Evolutionary conservation across 2,113 vertebrate species (phyloP), one percentile per base, ranked within the genome.

Genomic region (Andinoacara biseriatus): DNA sequence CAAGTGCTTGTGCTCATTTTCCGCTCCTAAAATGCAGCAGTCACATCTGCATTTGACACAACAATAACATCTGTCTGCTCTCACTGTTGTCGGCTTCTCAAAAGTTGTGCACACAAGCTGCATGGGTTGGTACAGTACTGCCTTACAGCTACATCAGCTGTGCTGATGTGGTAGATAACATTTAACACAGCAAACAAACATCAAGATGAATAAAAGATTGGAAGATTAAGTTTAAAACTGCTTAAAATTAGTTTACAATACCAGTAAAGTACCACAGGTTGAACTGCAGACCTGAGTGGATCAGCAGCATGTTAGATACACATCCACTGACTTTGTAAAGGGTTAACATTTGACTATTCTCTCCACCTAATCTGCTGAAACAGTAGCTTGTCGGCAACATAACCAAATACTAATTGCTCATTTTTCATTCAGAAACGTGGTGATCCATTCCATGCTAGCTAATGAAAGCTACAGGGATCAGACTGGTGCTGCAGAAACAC

Each of bases 1-100:
- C 82, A 84, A 63, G 84, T 88, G 84, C 52, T 76, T 14, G 24
- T 61, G 17, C 46, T 58, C 79, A 77, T 79, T 79, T 38, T 86
- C 7, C 8, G 3, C 29, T 60, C 20, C 3, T 11, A 72, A 88
- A 35, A 74, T 77, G 67, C 75, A 54, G 76, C 57, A n/a, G 22
- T 78, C 14, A 22, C 2, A n/a, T 56, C 58, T 87, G 78, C 5
- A 77, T 57, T 85, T 65, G 56, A 58, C 35, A 54, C 40, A 60
- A 5, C 76, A 65, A 57, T 35, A 74, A 77, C 85, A 87, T 62
- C 60, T 81, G 35, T 46, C 7, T 76, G 46, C 43, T 58, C n/a
- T 38, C 14, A 15, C 24, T 78, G 18, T 29, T 43, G 52, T 60
- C 58, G 24, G 59, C 29, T 40, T 80, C 20, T 63, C 20, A 57